These are phyloP conservation scores for Notarius lentiginosus DNA, from an alignment of 2,113 vertebrate genomes.

Conservation along the genomic window DNA sequence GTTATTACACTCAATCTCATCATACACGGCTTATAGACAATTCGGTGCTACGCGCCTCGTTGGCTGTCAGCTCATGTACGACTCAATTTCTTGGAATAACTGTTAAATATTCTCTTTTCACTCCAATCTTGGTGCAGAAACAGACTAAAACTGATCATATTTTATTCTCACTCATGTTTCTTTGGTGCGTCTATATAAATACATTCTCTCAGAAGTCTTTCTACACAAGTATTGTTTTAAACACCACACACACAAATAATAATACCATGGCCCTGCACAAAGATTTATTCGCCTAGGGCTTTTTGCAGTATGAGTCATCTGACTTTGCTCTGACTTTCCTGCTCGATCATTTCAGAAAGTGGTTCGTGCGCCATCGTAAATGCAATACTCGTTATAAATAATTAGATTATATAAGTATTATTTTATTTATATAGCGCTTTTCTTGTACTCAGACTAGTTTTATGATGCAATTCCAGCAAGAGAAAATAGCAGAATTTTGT, in stretches of 20 bases:
- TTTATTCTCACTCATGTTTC: background rate
- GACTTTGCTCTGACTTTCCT: background rate
- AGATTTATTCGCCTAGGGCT: background rate
- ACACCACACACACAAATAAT: background rate
- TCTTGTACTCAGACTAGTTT: background rate
- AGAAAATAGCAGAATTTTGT: background rate
- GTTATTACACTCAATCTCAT: no score
- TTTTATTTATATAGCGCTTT: background rate
- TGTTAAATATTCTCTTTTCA: background rate
- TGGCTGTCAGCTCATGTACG: background rate
- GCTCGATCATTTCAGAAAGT: background rate
- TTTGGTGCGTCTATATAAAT: background rate
- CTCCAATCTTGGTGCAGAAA: background rate
- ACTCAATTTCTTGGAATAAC: background rate
- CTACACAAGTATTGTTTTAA: background rate
- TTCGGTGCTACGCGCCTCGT: no score
- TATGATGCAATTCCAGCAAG: background rate
- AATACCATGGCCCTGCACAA: background rate
- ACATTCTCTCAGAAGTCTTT: background rate
- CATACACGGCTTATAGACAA: no score
- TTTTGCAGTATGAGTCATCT: constrained; percentile 1
- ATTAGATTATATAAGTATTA: background rate
- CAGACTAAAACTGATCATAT: background rate
- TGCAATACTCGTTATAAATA: background rate
- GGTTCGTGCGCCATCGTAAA: background rate